Conservation (phyloP, 2,113 vertebrate genomes). For the Fregata magnificens region DNA sequence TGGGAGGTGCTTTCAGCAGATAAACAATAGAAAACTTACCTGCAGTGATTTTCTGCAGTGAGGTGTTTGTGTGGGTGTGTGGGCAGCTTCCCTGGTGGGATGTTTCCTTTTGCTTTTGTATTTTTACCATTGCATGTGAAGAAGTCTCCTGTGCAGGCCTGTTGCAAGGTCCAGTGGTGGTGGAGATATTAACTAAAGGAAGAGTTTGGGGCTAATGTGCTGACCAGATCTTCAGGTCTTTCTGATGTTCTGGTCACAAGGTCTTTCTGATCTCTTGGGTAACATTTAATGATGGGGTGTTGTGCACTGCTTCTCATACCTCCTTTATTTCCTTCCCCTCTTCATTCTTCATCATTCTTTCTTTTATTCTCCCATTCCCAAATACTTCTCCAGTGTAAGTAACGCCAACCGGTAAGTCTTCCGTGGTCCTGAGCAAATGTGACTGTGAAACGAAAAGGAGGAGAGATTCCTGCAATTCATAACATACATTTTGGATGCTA, state of each 20-base stretch:
- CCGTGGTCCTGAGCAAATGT: not conserved
- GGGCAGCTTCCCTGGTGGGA: not conserved
- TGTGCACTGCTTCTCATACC: not conserved
- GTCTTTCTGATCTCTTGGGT: not conserved
- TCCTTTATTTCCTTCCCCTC: not conserved
- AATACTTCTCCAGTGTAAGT: not conserved
- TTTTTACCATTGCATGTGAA: not conserved
- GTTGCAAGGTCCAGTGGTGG: not conserved
- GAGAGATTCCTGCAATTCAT: not conserved
- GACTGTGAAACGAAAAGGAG: not conserved
- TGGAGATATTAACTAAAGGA: not conserved
- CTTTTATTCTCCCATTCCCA: not conserved
- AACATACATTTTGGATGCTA: not conserved
- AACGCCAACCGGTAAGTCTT: conserved; percentile 7
- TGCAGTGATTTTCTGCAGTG: not conserved
- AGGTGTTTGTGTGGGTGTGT: not conserved
- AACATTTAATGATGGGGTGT: not conserved
- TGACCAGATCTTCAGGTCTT: not conserved
- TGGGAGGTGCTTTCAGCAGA: not conserved
- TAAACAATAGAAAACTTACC: not conserved
- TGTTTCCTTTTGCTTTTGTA: not conserved
- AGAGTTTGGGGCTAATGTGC: not conserved
- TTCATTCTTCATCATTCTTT: not conserved
- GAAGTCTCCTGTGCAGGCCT: not conserved
- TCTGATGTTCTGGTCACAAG: not conserved